phyloP scores from a whole-genome alignment of 2,888 invertebrate species.

The Serrognathus titanus region DNA sequence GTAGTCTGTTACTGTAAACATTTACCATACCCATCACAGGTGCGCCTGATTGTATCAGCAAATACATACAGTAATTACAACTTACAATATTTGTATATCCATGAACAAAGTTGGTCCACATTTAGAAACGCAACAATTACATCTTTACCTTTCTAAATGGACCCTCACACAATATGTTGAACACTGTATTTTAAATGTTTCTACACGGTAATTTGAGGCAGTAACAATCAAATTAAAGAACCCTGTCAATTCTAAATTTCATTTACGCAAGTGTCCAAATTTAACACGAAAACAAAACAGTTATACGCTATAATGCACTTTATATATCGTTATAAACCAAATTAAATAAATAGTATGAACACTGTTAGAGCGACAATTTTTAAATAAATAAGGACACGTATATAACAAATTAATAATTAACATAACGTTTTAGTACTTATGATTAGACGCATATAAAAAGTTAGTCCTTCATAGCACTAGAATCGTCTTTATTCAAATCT shows the following conservation, averaged over 20 bases:
- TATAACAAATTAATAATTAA: conserved; percentile 6
- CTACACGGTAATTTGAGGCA: too few species aligned
- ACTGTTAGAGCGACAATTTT: conserved; percentile 7
- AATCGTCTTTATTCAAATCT: conserved; percentile 37
- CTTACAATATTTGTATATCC: neutral
- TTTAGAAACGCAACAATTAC: too few species aligned
- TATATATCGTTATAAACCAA: conserved; percentile 13
- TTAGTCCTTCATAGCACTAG: conserved; percentile 42
- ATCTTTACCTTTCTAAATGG: too few species aligned
- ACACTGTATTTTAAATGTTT: too few species aligned
- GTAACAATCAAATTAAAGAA: too few species aligned
- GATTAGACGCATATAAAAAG: conserved; percentile 19
- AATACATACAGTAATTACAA: conserved; percentile 11
- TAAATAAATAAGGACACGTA: conserved; percentile 17
- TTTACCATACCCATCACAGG: neutral
- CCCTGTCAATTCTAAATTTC: too few species aligned
- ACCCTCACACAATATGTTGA: too few species aligned
- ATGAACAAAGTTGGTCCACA: too few species aligned
- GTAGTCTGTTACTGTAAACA: neutral
- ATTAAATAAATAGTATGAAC: conserved; percentile 13
- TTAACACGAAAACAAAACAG: neutral
- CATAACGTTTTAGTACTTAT: conserved; percentile 27
- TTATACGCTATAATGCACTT: neutral
- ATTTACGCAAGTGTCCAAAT: too few species aligned
- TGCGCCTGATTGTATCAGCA: conserved; percentile 1